These are phyloP conservation scores for Panthera uncia DNA, from an alignment of 2,113 vertebrate genomes.

Conservation along the genomic window DNA sequence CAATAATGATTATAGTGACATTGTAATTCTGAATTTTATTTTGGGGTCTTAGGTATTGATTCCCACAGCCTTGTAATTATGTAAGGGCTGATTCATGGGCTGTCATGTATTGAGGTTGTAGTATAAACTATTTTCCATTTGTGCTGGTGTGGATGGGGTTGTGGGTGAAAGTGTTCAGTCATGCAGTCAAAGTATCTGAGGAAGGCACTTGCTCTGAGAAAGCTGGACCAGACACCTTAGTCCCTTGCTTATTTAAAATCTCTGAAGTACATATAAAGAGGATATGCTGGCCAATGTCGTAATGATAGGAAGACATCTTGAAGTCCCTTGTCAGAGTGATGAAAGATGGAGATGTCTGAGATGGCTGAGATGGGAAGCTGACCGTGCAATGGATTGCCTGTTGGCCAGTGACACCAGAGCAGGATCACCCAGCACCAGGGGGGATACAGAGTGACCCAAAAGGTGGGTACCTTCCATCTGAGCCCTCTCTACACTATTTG, in stretches of 20 bases:
- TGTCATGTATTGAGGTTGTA: background rate
- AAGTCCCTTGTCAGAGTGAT: background rate
- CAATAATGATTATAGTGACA: background rate
- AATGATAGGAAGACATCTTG: background rate
- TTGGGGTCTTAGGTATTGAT: background rate
- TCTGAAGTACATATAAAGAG: background rate
- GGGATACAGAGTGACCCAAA: background rate
- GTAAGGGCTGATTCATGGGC: background rate
- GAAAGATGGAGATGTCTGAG: background rate
- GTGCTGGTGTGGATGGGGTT: background rate
- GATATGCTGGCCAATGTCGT: background rate
- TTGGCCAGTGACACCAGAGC: background rate
- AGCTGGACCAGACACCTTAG: background rate
- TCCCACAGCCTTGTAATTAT: background rate
- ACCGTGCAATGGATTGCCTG: too few relatives aligned
- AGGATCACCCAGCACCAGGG: background rate
- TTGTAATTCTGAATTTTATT: slow-evolving; percentile 21
- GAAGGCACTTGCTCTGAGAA: background rate
- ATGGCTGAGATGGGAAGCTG: background rate
- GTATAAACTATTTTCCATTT: background rate
- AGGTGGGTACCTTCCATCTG: background rate
- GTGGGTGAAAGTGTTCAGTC: background rate
- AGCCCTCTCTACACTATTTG: background rate
- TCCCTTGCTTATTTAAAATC: background rate
- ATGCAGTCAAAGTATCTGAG: background rate